Conservation (phyloP, 2,888 invertebrate genomes). For the Drosophila stalkeri region DNA sequence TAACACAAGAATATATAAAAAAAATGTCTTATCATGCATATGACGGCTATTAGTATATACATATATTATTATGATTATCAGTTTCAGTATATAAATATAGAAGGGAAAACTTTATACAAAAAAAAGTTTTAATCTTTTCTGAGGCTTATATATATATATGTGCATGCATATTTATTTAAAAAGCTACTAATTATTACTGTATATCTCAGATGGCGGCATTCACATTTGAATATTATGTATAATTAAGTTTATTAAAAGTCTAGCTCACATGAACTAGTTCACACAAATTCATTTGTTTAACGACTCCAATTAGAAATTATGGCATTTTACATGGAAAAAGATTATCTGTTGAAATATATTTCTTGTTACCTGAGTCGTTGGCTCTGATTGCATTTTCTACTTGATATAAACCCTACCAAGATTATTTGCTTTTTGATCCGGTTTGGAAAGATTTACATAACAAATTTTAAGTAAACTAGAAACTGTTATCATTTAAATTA, state of each 20-base stretch:
- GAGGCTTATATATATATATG: too few relatives aligned
- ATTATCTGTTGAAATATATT: background rate
- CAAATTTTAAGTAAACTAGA: background rate
- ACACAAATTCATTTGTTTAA: background rate
- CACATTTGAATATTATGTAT: slow-evolving; percentile 1
- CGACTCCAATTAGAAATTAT: background rate
- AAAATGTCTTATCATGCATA: too few relatives aligned
- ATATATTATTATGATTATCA: background rate
- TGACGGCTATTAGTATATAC: too few relatives aligned
- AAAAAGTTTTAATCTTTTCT: background rate
- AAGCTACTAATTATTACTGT: too few relatives aligned
- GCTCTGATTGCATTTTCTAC: background rate
- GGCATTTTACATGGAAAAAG: background rate
- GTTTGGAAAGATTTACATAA: background rate
- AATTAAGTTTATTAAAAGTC: background rate
- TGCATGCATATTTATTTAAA: too few relatives aligned
- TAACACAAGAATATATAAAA: background rate
- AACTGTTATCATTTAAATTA: slow-evolving; percentile 1
- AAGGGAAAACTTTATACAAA: background rate
- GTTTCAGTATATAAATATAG: background rate
- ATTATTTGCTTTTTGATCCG: background rate
- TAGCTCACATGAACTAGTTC: slow-evolving; percentile 15
- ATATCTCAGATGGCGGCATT: too few relatives aligned
- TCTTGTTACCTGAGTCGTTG: background rate
- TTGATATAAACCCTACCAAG: background rate